These are phyloP conservation scores for Eunapius fragilis DNA, from an alignment of 37 sponge, comb jelly and placozoan species.

Conservation along the genomic window DNA sequence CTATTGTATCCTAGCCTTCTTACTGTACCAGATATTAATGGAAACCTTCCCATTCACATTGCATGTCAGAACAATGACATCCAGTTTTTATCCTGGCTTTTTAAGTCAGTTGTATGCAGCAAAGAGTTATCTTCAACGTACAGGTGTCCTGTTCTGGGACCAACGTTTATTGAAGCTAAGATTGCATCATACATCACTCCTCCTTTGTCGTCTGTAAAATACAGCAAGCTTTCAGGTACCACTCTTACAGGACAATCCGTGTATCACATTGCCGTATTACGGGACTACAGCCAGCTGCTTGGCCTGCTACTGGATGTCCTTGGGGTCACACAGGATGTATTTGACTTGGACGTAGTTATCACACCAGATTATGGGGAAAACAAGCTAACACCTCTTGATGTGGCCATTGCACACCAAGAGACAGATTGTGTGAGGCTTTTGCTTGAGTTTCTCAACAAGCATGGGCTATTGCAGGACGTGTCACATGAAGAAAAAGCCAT, in stretches of 20 bases:
- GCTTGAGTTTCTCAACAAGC: slow-evolving; percentile 8
- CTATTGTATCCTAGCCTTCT: slow-evolving; percentile 50
- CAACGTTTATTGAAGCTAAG: not conserved
- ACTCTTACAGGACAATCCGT: slow-evolving; percentile 67
- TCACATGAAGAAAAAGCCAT: slow-evolving; percentile 21
- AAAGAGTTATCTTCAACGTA: not conserved
- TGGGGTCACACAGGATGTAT: not conserved
- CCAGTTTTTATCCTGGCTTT: slow-evolving; percentile 68
- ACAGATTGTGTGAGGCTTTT: slow-evolving; percentile 51
- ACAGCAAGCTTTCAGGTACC: not conserved
- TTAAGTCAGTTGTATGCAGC: slow-evolving; percentile 22
- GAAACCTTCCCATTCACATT: slow-evolving; percentile 48
- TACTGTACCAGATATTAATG: slow-evolving; percentile 19
- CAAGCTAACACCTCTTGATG: slow-evolving; percentile 35
- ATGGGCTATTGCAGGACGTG: slow-evolving; percentile 8
- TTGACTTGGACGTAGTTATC: slow-evolving; percentile 39
- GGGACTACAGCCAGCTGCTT: slow-evolving; percentile 35
- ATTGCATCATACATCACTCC: not conserved
- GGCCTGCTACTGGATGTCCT: slow-evolving; percentile 26
- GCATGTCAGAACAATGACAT: slow-evolving; percentile 65
- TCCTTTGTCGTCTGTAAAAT: not conserved
- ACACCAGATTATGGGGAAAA: slow-evolving; percentile 40
- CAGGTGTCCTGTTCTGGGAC: not conserved
- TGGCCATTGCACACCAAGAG: slow-evolving; percentile 23
- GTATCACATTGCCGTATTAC: slow-evolving; percentile 59